Conservation (phyloP, 2,888 invertebrate species). For the Drosophila parthenogenetica region DNA sequence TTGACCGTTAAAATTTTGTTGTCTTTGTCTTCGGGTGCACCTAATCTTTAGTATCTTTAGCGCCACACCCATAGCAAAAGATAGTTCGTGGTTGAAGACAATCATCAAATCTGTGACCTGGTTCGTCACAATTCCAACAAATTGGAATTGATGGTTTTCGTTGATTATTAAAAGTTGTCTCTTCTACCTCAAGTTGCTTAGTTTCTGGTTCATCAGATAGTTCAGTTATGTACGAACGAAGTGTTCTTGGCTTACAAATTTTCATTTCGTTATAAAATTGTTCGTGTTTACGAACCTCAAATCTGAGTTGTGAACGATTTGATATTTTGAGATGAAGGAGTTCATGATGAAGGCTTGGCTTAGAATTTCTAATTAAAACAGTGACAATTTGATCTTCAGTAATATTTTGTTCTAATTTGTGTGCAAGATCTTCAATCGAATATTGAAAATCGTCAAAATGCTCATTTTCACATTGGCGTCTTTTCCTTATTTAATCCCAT, state of each 20-base stretch:
- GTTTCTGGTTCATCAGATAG: background rate
- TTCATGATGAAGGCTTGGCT: no score
- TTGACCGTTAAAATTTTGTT: background rate
- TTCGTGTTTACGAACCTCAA: no score
- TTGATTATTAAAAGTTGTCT: background rate
- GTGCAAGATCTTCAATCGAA: no score
- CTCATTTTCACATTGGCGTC: no score
- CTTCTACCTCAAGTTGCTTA: background rate
- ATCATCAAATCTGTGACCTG: background rate
- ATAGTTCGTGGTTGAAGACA: background rate
- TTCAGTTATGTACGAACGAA: background rate
- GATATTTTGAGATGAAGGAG: no score
- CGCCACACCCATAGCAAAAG: slow-evolving; percentile 1
- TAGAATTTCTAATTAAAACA: no score
- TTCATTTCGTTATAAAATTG: no score
- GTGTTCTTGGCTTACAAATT: background rate
- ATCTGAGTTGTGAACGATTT: no score
- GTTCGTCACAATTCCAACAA: background rate
- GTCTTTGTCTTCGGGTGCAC: background rate
- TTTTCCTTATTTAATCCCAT: no score
- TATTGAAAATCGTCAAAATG: no score
- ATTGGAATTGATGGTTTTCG: background rate
- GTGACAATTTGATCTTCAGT: no score
- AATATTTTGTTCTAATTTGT: no score
- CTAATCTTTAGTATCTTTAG: background rate